A percentile compares a stretch with the other conserved stretches of the same genome.
Conservation (phyloP, 2,888 invertebrate species). For the Silvanus unidentatus region DNA sequence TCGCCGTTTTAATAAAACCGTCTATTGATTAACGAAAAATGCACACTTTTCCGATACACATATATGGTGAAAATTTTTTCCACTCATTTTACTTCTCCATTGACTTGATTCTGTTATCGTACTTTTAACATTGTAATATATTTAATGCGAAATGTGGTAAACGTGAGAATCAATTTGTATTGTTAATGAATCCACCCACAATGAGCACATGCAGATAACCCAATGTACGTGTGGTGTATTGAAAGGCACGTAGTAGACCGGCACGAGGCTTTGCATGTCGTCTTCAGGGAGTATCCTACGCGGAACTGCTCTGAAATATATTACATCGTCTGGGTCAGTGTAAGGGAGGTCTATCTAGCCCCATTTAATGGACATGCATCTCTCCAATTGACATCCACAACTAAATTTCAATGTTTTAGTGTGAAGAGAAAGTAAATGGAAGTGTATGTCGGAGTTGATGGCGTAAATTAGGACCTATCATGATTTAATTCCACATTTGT, state of each 20-base stretch:
- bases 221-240: conserved; percentile 19
- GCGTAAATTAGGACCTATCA: too few relatives aligned
- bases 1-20: not conserved
- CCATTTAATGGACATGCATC: not conserved
- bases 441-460: too few relatives aligned
- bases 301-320: not conserved
- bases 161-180: conserved; percentile 29
- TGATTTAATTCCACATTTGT: too few relatives aligned
- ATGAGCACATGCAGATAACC: conserved; percentile 19
- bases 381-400: not conserved
- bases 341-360: conserved; percentile 9
- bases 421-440: not conserved
- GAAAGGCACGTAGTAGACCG: conserved; percentile 16
- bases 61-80: too few relatives aligned
- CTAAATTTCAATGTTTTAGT: not conserved
- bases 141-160: conserved; percentile 20
- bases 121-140: not conserved
- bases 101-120: too few relatives aligned
- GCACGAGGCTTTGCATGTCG: conserved; percentile 18
- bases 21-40: not conserved
- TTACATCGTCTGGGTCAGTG: conserved; percentile 6
- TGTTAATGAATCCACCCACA: conserved; percentile 27
- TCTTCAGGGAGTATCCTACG: conserved; percentile 14
- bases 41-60: too few relatives aligned
- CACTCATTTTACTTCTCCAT: too few relatives aligned